phyloP scores from a whole-genome alignment of 2,113 vertebrate species.

The Macrotis lagotis region DNA sequence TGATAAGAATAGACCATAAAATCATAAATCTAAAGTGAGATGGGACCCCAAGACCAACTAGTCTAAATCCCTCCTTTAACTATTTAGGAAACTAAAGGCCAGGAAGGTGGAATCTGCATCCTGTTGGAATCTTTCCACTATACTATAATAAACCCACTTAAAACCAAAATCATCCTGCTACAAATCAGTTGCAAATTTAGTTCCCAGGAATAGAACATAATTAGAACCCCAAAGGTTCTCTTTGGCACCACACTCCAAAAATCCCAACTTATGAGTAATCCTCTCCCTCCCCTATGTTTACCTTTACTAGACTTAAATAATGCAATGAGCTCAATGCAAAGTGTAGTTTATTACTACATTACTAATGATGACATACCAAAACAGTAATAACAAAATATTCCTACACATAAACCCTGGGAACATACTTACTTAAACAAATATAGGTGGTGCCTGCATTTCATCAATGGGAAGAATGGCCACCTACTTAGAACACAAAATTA shows the following conservation, averaged over 20 bases:
- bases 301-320: background rate
- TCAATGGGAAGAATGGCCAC: background rate
- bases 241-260: too few species aligned
- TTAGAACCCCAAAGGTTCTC: too few species aligned
- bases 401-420: background rate
- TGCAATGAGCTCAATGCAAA: background rate
- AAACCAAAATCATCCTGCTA: too few species aligned
- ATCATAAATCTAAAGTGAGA: background rate
- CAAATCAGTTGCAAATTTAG: too few species aligned
- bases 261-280: too few species aligned
- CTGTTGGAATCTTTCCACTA: too few species aligned
- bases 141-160: too few species aligned
- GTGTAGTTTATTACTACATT: too few species aligned
- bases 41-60: background rate
- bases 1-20: background rate
- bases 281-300: background rate
- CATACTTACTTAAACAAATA: too few species aligned
- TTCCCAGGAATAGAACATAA: too few species aligned
- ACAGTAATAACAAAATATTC: background rate
- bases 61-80: background rate
- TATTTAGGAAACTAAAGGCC: background rate
- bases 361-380: background rate
- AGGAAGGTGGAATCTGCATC: too few species aligned
- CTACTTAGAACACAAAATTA: background rate
- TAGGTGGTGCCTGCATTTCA: too few species aligned